phyloP scores from a whole-genome alignment of 2,113 vertebrate species.

The Melanocharis versteri region DNA sequence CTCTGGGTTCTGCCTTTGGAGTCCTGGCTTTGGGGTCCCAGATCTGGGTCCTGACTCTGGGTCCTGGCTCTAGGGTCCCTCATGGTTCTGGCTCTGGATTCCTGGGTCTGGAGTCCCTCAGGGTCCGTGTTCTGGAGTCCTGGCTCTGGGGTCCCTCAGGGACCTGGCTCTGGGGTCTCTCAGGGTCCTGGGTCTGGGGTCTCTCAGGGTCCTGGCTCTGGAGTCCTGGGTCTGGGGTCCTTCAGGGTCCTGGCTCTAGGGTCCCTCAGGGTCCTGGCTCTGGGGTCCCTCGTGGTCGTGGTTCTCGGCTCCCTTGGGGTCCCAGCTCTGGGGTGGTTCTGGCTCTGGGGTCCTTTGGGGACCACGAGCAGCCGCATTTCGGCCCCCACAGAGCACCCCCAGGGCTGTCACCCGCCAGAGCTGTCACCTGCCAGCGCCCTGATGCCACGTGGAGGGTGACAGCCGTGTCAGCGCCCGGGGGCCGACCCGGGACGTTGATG shows the following conservation, averaged over 20 bases:
- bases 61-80: too few species aligned
- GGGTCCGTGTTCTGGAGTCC: too few species aligned
- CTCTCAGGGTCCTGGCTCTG: neutral
- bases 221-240: neutral
- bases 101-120: too few species aligned
- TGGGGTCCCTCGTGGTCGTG: neutral
- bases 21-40: neutral
- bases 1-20: too few species aligned
- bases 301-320: neutral
- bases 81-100: too few species aligned
- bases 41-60: neutral
- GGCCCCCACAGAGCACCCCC: neutral
- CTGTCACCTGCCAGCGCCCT: neutral
- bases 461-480: neutral
- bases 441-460: neutral
- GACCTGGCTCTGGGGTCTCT: too few species aligned
- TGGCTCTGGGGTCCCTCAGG: neutral
- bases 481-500: neutral
- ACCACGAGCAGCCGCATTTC: fast-evolving
- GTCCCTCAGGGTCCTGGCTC: neutral
- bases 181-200: neutral
- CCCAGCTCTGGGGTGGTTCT: neutral
- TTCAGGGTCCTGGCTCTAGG: neutral
- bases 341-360: neutral
- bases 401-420: neutral